Evolutionary conservation across 2,797 vertebrate species (phyloP).

Genomic region (Pampus argenteus): DNA sequence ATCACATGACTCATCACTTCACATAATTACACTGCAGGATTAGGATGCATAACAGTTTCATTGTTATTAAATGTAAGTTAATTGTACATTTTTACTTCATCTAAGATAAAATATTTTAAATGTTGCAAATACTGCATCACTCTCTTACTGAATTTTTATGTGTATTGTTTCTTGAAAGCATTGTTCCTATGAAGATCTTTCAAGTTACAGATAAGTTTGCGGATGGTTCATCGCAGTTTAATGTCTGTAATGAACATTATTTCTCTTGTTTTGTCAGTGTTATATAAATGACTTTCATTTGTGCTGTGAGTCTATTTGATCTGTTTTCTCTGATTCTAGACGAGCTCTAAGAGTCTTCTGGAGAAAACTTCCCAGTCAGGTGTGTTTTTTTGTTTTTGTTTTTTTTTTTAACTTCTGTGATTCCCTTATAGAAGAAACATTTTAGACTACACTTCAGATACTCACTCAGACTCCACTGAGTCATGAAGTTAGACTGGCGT

Average conservation of each 20-base stretch:
- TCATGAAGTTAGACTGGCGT: not conserved
- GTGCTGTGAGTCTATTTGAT: constrained; percentile 5
- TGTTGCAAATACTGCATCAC: not conserved
- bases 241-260: not conserved
- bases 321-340: not conserved
- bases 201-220: not conserved
- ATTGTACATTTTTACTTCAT: not conserved
- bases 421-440: not conserved
- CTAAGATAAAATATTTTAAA: too few relatives aligned
- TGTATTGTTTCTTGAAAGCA: too few relatives aligned
- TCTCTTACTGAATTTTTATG: not conserved
- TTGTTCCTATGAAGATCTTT: not conserved
- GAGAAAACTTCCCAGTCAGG: not conserved
- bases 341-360: not conserved
- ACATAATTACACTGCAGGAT: constrained; percentile 22
- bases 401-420: constrained; percentile 10
- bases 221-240: not conserved
- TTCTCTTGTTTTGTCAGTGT: not conserved
- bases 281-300: constrained; percentile 3
- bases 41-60: not conserved
- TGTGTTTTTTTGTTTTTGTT: not conserved
- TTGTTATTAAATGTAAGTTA: not conserved
- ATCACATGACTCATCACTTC: constrained; percentile 22
- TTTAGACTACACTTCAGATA: constrained; percentile 1
- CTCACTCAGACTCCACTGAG: constrained; percentile 3